Conservation (phyloP, 1,140 invertebrate species). For the Danaus melanippus region DNA sequence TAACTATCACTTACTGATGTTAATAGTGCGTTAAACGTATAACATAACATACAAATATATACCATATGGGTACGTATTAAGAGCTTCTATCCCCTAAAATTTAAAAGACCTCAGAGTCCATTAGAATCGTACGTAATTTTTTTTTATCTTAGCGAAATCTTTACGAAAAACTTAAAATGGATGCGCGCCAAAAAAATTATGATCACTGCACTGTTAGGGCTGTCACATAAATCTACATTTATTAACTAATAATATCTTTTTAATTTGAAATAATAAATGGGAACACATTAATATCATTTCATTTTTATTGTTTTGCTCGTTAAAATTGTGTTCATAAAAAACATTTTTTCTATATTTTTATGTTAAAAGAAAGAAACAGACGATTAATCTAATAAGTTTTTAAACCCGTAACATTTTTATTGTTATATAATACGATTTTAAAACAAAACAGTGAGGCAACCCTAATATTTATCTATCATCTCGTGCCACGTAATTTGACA, state of each 20-base stretch:
- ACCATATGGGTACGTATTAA: too few species aligned
- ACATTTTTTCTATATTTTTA: too few species aligned
- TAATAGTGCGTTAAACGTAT: constrained; percentile 1
- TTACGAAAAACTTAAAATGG: constrained; percentile 66
- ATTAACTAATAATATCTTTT: constrained; percentile 31
- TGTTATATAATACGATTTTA: constrained; percentile 2
- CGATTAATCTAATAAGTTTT: too few species aligned
- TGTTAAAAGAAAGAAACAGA: too few species aligned
- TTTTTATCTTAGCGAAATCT: constrained; percentile 68
- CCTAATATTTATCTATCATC: constrained; percentile 58
- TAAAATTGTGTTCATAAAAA: too few species aligned
- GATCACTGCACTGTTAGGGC: constrained; percentile 40
- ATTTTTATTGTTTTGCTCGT: too few species aligned
- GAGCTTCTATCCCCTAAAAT: too few species aligned
- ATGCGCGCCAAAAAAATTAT: constrained; percentile 53
- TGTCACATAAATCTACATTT: constrained; percentile 54
- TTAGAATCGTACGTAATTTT: constrained; percentile 18
- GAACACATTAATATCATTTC: background rate
- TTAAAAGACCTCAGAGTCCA: constrained; percentile 1
- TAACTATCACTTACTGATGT: constrained; percentile 28
- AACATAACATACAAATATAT: background rate
- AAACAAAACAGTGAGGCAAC: constrained; percentile 24
- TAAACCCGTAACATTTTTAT: too few species aligned
- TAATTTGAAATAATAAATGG: constrained; percentile 18
- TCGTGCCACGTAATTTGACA: constrained; percentile 70